Base-by-base conservation (phyloP, 1,140 invertebrate species). In the Drosophila pseudoobscura region DNA sequence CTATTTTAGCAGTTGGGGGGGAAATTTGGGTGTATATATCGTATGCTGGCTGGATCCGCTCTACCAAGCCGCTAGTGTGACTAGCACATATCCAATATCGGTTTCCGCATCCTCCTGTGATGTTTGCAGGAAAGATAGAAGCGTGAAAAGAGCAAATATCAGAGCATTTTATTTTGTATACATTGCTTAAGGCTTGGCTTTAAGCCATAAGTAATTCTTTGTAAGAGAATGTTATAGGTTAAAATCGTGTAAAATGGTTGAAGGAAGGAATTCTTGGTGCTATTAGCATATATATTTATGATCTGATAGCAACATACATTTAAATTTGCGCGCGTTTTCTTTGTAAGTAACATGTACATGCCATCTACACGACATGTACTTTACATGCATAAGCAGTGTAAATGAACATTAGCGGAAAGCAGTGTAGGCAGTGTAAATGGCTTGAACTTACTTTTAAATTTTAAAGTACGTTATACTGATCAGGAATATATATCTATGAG, bases 51-150 rank as follows among this genome's bases (percentile, higher is more conserved):
- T 51, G 49, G 41, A 43, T 55, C 55, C 45, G 46, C 26, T 93
- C 85, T 93, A 94, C 91, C 93, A 94, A 92, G 92, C 92, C 92
- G 93, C 91, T 35, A 91, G 22, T 75, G 93, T 92, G 75, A 92
- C 93, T 72, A 94, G 92, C 80, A 94, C 92, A 73, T 92, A 90
- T 91, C 93, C 93, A 89, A 93, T 92, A 51, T 93, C 92, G 87
- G 92, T 92, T 84, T 92, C 62, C 35, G 68, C 79, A 79, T 91
- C 85, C 71, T 91, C 90, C 84, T 90, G 80, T 87, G 75, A 69
- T 63, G 65, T 62, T 73, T 63, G 46, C 17, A 56, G 63, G 54
- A 70, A 56, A 75, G 59, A 68, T 58, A 49, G 8, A 87, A 78
- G 78, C 82, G 80, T 75, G 77, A 88, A 88, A 59, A 87, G 70